Evolutionary conservation across 1,140 invertebrate species (phyloP).

Genomic region (Atopsyche davidsoni): DNA sequence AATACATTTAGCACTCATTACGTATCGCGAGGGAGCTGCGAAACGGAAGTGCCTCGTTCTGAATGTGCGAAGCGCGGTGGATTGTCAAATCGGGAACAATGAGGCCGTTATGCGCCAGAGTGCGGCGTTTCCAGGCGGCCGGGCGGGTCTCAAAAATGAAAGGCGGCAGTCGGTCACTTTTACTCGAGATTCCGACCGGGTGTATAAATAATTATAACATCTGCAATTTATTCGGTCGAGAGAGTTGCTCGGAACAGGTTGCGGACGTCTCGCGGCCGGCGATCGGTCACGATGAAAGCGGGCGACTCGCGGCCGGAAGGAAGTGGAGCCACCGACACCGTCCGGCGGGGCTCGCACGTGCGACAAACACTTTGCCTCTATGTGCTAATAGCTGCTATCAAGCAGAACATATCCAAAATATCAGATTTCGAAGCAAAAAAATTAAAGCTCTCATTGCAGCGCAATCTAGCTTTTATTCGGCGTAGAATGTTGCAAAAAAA

Average conservation of each 20-base stretch:
- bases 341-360: no score
- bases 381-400: no score
- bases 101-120: slow-evolving; percentile 1
- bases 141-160: slow-evolving; percentile 18
- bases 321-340: no score
- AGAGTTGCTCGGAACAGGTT: slow-evolving; percentile 14
- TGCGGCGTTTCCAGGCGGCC: background rate
- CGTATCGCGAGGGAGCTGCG: background rate
- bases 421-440: no score
- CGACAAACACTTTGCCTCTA: no score
- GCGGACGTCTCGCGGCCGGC: background rate
- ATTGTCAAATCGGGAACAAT: slow-evolving; percentile 1
- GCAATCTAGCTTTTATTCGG: no score
- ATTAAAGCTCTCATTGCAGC: no score
- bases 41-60: no score
- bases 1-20: background rate
- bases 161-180: slow-evolving; percentile 9
- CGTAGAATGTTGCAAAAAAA: no score
- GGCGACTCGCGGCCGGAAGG: slow-evolving; percentile 3
- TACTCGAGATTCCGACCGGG: no score
- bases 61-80: slow-evolving; percentile 12
- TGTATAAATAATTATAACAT: slow-evolving; percentile 19
- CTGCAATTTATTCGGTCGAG: slow-evolving; percentile 18
- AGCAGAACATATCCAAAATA: no score
- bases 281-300: slow-evolving; percentile 11